Percentiles rank a stretch among this genome's conserved stretches.
These are phyloP conservation scores for Gallinago solitaria DNA, from an alignment of 2,797 vertebrate genomes.

Conservation along the genomic window DNA sequence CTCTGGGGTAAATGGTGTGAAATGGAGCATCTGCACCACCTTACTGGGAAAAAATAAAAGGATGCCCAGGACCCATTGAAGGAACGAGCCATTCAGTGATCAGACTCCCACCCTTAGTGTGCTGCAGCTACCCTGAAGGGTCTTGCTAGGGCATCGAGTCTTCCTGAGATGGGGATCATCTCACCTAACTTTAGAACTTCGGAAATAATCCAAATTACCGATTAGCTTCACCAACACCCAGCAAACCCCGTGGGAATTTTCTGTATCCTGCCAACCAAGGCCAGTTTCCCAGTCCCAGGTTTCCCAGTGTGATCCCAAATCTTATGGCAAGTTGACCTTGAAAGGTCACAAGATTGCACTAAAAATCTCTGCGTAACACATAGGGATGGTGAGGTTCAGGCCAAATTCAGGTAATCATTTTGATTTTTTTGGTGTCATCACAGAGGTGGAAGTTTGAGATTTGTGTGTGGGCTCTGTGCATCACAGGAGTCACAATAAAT, in stretches of 20 bases:
- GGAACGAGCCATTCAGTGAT: neutral
- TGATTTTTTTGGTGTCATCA: neutral
- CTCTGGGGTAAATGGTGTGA: neutral
- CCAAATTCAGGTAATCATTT: neutral
- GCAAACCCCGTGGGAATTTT: neutral
- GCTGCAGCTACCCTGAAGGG: neutral
- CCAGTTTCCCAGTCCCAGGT: neutral
- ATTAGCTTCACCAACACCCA: neutral
- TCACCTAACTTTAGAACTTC: neutral
- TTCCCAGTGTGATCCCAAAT: neutral
- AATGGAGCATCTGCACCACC: fast-evolving
- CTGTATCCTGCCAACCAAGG: fast-evolving
- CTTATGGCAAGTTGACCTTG: neutral
- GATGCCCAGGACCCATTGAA: fast-evolving
- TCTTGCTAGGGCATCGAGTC: too few species aligned
- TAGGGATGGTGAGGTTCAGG: neutral
- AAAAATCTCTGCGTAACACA: neutral
- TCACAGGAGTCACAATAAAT: neutral
- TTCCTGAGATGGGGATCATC: neutral
- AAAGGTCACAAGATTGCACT: neutral
- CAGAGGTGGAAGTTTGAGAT: neutral
- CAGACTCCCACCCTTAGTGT: neutral
- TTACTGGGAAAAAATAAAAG: neutral
- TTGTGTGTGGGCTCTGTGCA: neutral
- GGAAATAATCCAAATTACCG: neutral